Base-by-base conservation (phyloP, 64 coral and sea anemone species). In the Stylophora pistillata region DNA sequence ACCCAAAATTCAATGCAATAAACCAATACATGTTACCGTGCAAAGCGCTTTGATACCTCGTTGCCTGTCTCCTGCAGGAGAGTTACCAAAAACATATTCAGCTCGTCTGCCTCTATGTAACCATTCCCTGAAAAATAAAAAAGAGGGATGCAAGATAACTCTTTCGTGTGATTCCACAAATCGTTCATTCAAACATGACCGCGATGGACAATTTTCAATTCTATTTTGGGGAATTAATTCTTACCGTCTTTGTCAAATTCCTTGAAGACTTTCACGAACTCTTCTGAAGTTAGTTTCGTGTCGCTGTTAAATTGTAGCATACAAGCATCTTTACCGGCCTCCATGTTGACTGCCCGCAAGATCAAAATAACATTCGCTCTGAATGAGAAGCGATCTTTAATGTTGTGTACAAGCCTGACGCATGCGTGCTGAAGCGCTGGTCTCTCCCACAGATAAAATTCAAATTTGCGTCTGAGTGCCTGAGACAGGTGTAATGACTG, bases 241-340 rank as follows among this genome's bases (percentile, higher is more conserved):
- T 84, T 84, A 84, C 80, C 80, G 62, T 84, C 80, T 31, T 84
- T 84, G 62, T 84, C 80, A 41, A 84, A 84, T 84, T 84, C 80
- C 80, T 84, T 84, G 62, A 84, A 84, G 62, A 84, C 80, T 84
- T 84, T 84, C 20, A 84, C 62, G n/a, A 84, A 84, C 69, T 84
- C 80, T 70, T 69, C 41, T 15, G 80, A 84, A 4, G 80, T 69
- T 13, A 84, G 80, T 26, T 70, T 84, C 2, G 62, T 32, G 10
- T 84, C 62, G 61, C 62, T 28, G 18, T 69, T 68, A 65, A 84
- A 84, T 25, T 84, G 32, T 20, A 84, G 31, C 62, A 84, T 27
- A 13, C 80, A 84, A 33, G 78, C 15, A 20, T 34, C 60, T 52
- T 84, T 84, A 53, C 30, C 30, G 33, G 18, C 80, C 53, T 64